A percentile compares a stretch with the other conserved stretches of the same genome.
These are phyloP conservation scores for Drosophila nigromelanica DNA, from an alignment of 1,140 invertebrate genomes.

Conservation along the genomic window DNA sequence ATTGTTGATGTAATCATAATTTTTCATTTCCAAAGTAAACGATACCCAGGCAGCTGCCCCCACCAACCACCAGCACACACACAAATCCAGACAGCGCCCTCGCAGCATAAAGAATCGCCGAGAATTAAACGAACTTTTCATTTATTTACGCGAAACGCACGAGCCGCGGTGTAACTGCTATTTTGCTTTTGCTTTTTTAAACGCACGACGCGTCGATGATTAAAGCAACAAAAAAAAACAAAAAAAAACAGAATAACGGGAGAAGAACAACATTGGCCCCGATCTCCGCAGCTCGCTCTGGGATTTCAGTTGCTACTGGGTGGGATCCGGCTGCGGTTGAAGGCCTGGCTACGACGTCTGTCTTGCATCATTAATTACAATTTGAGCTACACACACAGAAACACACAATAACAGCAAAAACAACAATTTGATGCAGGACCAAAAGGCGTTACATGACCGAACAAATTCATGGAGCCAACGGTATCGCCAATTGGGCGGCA, in stretches of 20 bases:
- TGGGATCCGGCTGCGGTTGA: constrained; percentile 33
- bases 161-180: constrained; percentile 40
- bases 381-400: constrained; percentile 66
- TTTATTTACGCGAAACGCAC: constrained; percentile 76
- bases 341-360: constrained; percentile 49
- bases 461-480: constrained; percentile 27
- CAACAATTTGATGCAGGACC: constrained; percentile 3
- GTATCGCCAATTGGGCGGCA: constrained; percentile 18
- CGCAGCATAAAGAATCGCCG: constrained; percentile 66
- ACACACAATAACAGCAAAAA: background rate
- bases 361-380: constrained; percentile 82
- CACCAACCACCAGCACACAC: no score
- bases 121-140: constrained; percentile 80
- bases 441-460: constrained; percentile 35
- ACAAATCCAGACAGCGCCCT: background rate
- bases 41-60: constrained; percentile 37
- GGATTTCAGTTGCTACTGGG: constrained; percentile 30
- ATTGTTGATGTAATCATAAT: constrained; percentile 83
- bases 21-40: constrained; percentile 82
- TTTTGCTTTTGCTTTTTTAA: constrained; percentile 58
- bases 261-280: constrained; percentile 6
- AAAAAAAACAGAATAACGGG: constrained; percentile 59
- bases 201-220: constrained; percentile 70
- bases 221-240: constrained; percentile 77
- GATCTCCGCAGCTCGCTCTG: constrained; percentile 4